Evolutionary conservation across 2,797 vertebrate species (phyloP).

Genomic region (Mus caroli): DNA sequence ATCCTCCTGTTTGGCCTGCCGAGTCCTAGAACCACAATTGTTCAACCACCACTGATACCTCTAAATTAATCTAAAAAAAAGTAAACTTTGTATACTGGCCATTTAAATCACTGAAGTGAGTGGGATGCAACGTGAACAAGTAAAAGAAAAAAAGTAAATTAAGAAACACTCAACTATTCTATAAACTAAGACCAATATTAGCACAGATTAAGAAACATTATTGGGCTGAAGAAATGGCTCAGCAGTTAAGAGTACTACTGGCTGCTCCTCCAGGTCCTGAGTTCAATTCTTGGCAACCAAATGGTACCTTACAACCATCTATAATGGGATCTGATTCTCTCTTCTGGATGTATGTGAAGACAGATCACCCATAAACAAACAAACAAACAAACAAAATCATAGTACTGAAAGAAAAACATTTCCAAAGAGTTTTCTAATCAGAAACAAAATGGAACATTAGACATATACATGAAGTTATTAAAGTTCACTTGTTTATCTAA

Average conservation of each 20-base stretch:
- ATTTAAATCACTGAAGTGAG: constrained; percentile 32
- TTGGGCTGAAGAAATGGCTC: not conserved
- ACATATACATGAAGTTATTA: constrained; percentile 45
- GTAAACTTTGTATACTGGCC: not conserved
- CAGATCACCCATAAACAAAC: too few species aligned
- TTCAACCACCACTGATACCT: not conserved
- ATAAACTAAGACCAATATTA: constrained; percentile 44
- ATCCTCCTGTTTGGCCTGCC: not conserved
- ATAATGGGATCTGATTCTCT: not conserved
- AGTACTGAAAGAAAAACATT: constrained; percentile 2
- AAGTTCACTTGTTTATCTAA: constrained; percentile 56
- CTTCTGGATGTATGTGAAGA: not conserved
- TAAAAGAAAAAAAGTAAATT: constrained; percentile 41
- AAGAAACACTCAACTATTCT: not conserved
- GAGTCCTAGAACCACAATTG: not conserved
- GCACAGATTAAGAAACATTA: constrained; percentile 2
- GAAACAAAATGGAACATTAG: constrained; percentile 46
- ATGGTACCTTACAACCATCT: not conserved
- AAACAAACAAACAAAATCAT: too few species aligned
- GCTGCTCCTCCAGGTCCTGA: not conserved
- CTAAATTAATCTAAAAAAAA: not conserved
- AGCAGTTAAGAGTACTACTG: not conserved
- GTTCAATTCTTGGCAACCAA: not conserved
- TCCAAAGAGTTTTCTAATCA: constrained; percentile 25
- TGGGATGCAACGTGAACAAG: not conserved